phyloP scores from a whole-genome alignment of 2,888 invertebrate genomes.

The Cataglyphis livida region DNA sequence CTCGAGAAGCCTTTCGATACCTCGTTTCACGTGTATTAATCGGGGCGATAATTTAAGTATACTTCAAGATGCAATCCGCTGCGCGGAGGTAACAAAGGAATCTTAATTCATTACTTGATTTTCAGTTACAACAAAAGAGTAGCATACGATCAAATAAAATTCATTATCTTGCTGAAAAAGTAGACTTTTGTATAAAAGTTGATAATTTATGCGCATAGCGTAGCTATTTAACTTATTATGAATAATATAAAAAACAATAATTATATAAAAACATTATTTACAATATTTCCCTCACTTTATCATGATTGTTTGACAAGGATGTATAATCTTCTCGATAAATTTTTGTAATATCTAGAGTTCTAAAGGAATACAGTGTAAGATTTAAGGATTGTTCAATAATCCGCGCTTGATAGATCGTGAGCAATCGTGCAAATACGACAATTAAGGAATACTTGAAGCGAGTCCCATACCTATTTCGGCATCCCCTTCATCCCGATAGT shows the following conservation, averaged over 20 bases:
- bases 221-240: not conserved
- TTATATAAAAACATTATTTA: not conserved
- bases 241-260: not conserved
- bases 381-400: not conserved
- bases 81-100: not conserved
- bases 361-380: not conserved
- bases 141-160: conserved; percentile 31
- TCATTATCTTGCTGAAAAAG: conserved; percentile 28
- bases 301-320: not conserved
- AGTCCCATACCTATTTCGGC: conserved; percentile 14
- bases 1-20: conserved; percentile 45
- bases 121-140: conserved; percentile 34
- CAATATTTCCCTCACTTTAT: not conserved
- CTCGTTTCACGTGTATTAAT: conserved; percentile 37
- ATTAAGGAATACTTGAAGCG: conserved; percentile 62
- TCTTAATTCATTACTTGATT: conserved; percentile 23
- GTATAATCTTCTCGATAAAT: not conserved
- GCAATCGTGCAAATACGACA: conserved; percentile 64
- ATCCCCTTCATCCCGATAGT: conserved; percentile 54
- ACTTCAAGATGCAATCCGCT: conserved; percentile 15
- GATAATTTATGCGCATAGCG: conserved; percentile 17
- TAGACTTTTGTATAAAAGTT: conserved; percentile 8
- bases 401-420: conserved; percentile 33
- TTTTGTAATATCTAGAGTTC: not conserved
- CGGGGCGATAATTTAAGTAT: conserved; percentile 31